Base-by-base conservation (phyloP, 1,140 invertebrate species). In the Batillaria attramentaria region DNA sequence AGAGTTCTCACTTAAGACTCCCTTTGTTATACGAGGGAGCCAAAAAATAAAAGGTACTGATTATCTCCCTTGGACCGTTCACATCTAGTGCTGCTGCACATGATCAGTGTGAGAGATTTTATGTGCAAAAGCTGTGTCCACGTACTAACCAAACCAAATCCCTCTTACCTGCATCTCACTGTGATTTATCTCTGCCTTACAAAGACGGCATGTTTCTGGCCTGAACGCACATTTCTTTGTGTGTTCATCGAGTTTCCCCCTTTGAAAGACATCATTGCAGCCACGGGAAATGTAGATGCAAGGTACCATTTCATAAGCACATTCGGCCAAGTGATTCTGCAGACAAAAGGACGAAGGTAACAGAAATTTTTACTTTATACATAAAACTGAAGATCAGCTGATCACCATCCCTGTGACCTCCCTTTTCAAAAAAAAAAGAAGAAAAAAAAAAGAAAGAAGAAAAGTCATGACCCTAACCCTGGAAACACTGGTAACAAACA, bases 261-360 rank as follows among this genome's bases (percentile, higher is more conserved):
- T n/a, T 8, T 28, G 16, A 3, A 72, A 20, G 16, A 37, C 35
- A 39, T 60, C 70, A 0, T 24, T 31, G 54, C 77, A 79, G 20
- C 77, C 77, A 39, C 57, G 41, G 6, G 46, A 4, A n/a, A 31
- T 39, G 39, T 72, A 60, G 8, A n/a, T n/a, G 31, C 77, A 79
- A 24, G 20, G 24, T 5, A 79, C 69, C 10, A n/a, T 43, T 65
- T 79, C 69, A 60, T 35, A 79, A 4, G 57, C 70, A 65, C 77
- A 79, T 4, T n/a, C 50, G 18, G n/a, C 54, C 16, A 65, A 10
- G 46, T 79, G 77, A 10, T 60, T 35, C 77, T 79, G 50, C 13
- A 78, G 31, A 54, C 3, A 65, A n/a, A 4, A 33, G 16, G 16
- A n/a, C 33, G n/a, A 24, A 54, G 18, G 18, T 54, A 54, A 20